Base-by-base conservation (phyloP, 2,113 vertebrate genomes). In the Pipra filicauda region DNA sequence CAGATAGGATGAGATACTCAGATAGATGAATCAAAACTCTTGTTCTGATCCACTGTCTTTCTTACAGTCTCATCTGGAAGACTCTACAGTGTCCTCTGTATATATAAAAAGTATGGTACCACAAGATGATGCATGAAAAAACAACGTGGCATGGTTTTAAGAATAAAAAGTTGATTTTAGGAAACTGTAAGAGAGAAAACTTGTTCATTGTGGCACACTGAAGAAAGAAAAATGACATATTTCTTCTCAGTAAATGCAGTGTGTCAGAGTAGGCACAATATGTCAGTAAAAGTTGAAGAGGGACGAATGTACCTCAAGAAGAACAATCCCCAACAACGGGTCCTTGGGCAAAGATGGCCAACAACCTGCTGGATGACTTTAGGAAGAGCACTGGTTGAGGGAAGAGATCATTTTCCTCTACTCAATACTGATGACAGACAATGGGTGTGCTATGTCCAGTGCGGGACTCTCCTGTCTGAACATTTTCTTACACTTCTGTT, bases 101-200 rank as follows among this genome's bases (percentile, higher is more conserved):
- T 31, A 37, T 46, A 49, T 54, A 23, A 71, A 88, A 78, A 54
- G 4, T 16, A 4, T 5, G 19, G 16, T 35, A n/a, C 11, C 46
- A 31, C 16, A 31, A 28, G 22, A 88, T n/a, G 6, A 62, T 11
- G 9, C 6, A 71, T 30, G 27, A 15, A 49, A 39, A 85, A 52
- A 3, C 27, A 39, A 21, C 31, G 1, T 14, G 48, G 3, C 0
- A 0, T 39, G 9, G 2, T 75, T 31, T 62, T 19, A 58, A n/a
- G 19, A 66, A 65, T 46, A 49, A 28, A 67, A 80, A 72, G 27
- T 8, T 15, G 2, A 3, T 33, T 61, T 80, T 8, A 65, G 24
- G 28, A 66, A 77, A 52, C 4, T 44, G 5, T 70, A 55, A 78
- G 23, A 57, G n/a, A 48, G 24, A 66, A 74, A 67, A 11, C 7